Percentiles rank a stretch among this genome's conserved stretches.
phyloP scores from a whole-genome alignment of 1,140 invertebrate species.

The Copidosoma floridanum region DNA sequence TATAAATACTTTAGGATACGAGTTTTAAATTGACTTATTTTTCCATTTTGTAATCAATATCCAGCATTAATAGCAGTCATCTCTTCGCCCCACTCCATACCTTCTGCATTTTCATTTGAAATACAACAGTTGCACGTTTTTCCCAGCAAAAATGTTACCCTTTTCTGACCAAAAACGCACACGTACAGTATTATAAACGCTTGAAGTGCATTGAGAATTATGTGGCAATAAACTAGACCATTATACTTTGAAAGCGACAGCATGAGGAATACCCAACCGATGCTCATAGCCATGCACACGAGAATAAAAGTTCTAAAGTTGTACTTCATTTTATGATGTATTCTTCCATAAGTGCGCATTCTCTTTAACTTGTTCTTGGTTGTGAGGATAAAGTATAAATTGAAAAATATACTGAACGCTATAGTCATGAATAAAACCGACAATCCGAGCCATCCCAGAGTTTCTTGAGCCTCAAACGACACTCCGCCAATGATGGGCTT shows the following conservation, averaged over 20 bases:
- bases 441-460: conserved; percentile 72
- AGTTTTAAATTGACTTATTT: not conserved
- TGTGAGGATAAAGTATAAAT: conserved; percentile 75
- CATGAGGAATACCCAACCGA: conserved; percentile 71
- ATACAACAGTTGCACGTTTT: conserved; percentile 69
- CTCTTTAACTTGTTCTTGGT: conserved; percentile 76
- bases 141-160: conserved; percentile 72
- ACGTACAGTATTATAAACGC: conserved; percentile 73
- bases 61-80: conserved; percentile 79
- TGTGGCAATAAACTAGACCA: conserved; percentile 69
- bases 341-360: conserved; percentile 77
- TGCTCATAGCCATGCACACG: conserved; percentile 70
- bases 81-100: conserved; percentile 79
- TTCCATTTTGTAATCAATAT: conserved; percentile 59
- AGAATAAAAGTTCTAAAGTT: conserved; percentile 78
- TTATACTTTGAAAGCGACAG: conserved; percentile 71
- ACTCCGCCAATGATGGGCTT: conserved; percentile 49
- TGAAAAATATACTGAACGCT: conserved; percentile 72
- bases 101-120: conserved; percentile 61
- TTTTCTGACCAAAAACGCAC: conserved; percentile 71
- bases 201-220: conserved; percentile 71
- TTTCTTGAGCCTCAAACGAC: conserved; percentile 43
- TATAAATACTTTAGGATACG: not conserved
- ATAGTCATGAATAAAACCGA: conserved; percentile 78
- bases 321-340: conserved; percentile 81